These are phyloP conservation scores for Hydrotaea cyrtoneurina DNA, from an alignment of 2,888 invertebrate species.

Conservation along the genomic window DNA sequence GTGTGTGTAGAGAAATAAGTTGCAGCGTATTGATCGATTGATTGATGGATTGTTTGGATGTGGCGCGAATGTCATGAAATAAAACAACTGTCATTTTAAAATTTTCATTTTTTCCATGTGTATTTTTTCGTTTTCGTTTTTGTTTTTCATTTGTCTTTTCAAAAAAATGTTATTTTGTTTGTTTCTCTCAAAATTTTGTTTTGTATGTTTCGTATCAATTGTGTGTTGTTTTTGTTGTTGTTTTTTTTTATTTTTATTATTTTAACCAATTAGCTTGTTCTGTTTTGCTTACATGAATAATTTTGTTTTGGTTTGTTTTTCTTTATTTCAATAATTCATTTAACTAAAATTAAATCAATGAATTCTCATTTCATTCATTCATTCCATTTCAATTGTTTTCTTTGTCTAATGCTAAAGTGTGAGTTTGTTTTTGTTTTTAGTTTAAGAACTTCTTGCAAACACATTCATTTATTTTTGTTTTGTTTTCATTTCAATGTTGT, in stretches of 20 bases:
- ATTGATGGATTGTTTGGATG: not conserved
- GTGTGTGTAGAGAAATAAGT: not conserved
- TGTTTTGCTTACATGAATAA: constrained; percentile 56
- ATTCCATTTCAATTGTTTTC: constrained; percentile 39
- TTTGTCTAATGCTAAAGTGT: constrained; percentile 63
- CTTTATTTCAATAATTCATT: constrained; percentile 58
- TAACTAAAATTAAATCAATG: constrained; percentile 67
- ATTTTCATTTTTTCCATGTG: constrained; percentile 63
- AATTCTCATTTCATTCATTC: constrained; percentile 32
- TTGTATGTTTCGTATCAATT: constrained; percentile 58
- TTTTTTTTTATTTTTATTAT: constrained; percentile 37
- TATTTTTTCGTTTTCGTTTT: constrained; percentile 65
- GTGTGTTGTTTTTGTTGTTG: constrained; percentile 45
- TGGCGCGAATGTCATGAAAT: constrained; percentile 40
- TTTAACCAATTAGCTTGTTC: constrained; percentile 61
- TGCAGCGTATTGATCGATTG: not conserved
- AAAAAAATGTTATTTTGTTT: constrained; percentile 59
- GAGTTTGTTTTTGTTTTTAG: constrained; percentile 56
- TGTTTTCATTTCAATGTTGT: constrained; percentile 63
- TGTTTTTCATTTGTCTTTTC: constrained; percentile 60
- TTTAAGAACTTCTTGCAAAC: constrained; percentile 63
- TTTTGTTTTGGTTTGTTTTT: constrained; percentile 41
- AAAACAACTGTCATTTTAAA: constrained; percentile 59
- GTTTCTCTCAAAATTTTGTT: constrained; percentile 47
- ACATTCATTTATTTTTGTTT: constrained; percentile 63